A percentile compares a stretch with the other conserved stretches of the same genome.
phyloP scores from a whole-genome alignment of 2,113 vertebrate genomes.

The Neomonachus schauinslandi region DNA sequence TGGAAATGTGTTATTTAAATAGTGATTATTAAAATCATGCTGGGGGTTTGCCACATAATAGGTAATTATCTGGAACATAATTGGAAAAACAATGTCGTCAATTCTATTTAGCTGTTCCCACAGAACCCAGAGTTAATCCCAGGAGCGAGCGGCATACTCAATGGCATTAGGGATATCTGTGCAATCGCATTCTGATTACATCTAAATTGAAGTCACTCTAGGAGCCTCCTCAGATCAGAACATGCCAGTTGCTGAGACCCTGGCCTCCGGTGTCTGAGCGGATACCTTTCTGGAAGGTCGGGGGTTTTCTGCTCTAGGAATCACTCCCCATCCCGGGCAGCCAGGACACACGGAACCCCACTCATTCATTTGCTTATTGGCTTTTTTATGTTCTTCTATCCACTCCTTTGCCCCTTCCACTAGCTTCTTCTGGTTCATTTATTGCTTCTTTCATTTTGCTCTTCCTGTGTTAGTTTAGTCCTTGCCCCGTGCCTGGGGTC shows the following conservation, averaged over 20 bases:
- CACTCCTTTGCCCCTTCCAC: neutral
- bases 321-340: neutral
- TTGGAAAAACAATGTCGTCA: conserved; percentile 70
- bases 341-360: neutral
- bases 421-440: neutral
- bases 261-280: neutral
- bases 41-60: conserved; percentile 76
- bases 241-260: neutral
- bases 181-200: conserved; percentile 61
- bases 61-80: conserved; percentile 82
- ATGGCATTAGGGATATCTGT: conserved; percentile 59
- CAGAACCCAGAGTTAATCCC: conserved; percentile 59
- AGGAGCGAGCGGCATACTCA: neutral
- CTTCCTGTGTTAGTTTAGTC: neutral
- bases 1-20: conserved; percentile 82
- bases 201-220: conserved; percentile 38
- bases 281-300: neutral
- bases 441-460: neutral
- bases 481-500: neutral
- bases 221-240: neutral
- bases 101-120: conserved; percentile 61
- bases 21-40: conserved; percentile 76
- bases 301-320: neutral
- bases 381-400: neutral
- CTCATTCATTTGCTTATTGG: neutral